A percentile compares a stretch with the other conserved stretches of the same genome.
phyloP scores from a whole-genome alignment of 2,797 vertebrate genomes.

The Acipenser transmontanus region DNA sequence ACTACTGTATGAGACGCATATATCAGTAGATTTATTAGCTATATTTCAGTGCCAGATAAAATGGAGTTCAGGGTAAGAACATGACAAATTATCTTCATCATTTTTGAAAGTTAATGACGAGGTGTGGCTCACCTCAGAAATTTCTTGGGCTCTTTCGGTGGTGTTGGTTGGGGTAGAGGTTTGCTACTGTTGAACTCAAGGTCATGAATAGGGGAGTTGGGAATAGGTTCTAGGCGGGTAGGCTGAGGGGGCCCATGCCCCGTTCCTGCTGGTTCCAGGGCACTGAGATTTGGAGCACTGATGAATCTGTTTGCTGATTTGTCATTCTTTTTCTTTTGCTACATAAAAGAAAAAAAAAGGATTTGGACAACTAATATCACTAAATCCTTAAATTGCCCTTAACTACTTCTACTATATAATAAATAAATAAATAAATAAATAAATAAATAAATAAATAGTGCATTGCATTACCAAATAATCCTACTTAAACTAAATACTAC shows the following conservation, averaged over 20 bases:
- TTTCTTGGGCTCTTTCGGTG: conserved; percentile 94
- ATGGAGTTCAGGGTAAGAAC: too few relatives aligned
- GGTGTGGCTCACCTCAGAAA: conserved; percentile 94
- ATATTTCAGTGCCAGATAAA: too few relatives aligned
- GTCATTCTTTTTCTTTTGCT: conserved; percentile 99
- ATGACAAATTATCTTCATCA: too few relatives aligned
- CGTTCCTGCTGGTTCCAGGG: conserved; percentile 83
- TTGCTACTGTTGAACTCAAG: conserved; percentile 96
- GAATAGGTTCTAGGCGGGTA: conserved; percentile 89
- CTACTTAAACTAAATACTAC: conserved; percentile 41
- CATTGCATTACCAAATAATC: too few relatives aligned
- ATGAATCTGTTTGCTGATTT: conserved; percentile 93
- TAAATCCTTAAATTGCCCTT: conserved; percentile 27
- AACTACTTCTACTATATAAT: conserved; percentile 24
- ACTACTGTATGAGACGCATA: too few relatives aligned
- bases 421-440: conserved; percentile 39
- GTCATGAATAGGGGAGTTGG: conserved; percentile 93
- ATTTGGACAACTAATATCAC: conserved; percentile 16
- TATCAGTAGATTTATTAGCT: too few relatives aligned
- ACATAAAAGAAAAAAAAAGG: conserved; percentile 51
- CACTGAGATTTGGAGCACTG: conserved; percentile 93
- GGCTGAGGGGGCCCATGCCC: conserved; percentile 74
- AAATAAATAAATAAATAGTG: conserved; percentile 37
- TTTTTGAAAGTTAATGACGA: conserved; percentile 59
- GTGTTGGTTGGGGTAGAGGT: conserved; percentile 89